Base-by-base conservation (phyloP, 2,888 invertebrate species). In the Leucozona laternaria region DNA sequence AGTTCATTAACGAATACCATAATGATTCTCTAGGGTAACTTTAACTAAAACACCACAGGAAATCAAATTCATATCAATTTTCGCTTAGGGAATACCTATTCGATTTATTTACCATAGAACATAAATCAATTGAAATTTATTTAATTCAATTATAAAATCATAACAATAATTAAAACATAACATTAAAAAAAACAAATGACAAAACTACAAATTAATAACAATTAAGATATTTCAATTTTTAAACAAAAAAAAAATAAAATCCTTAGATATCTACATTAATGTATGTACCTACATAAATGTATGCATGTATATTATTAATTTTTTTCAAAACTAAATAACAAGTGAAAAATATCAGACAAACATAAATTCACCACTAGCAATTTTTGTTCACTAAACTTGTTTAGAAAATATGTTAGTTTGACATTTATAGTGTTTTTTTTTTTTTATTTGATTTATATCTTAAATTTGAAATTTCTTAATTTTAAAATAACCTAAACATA, bases 341-440 rank as follows among this genome's bases (percentile, higher is more conserved):
- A 60, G n/a, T 40, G n/a, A 62, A n/a, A 40, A 48, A 20, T 7
- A 2, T 31, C 5, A 28, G 31, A 45, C 15, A 45, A 64, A 28
- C 48, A 64, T 48, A 15, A 66, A 66, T 48, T 48, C 13, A 31
- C 31, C 13, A 48, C 15, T 7, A 8, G 10, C 7, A 48, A 34
- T 48, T 2, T 66, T 66, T 34, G 20, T 20, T 66, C 31, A 64
- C n/a, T 31, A 22, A 45, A 45, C 31, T 66, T 66, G 66, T 48
- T 66, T 48, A 66, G 34, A 48, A 66, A 62, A 34, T 66, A 66
- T 66, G 66, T 66, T 48, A 45, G 6, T 48, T 20, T 66, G 66
- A 66, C 66, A 66, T 45, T 66, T 66, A 64, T 64, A 31, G 66
- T 66, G 48, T 31, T 48, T 66, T 48, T 2, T 20, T 20, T 48